Evolutionary conservation across 2,113 vertebrate genomes (phyloP).

Genomic region (Platichthys flesus): DNA sequence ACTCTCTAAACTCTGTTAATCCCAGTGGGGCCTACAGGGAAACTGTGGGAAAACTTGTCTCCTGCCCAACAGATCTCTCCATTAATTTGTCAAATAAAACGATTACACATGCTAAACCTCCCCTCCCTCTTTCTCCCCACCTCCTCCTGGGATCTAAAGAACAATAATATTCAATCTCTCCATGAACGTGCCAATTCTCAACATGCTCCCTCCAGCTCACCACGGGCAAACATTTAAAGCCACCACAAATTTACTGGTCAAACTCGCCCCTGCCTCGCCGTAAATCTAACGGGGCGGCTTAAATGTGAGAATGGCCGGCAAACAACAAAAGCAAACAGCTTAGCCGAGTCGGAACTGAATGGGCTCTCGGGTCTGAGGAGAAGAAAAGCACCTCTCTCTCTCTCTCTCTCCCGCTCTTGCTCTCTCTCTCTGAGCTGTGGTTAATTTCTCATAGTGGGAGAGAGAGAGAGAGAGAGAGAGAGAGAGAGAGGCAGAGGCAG

Average conservation of each 20-base stretch:
- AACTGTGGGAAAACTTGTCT: constrained; percentile 62
- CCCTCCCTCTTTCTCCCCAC: constrained; percentile 11
- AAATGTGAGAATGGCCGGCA: constrained; percentile 74
- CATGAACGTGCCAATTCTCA: constrained; percentile 60
- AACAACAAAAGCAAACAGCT: constrained; percentile 79
- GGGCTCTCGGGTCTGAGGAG: constrained; percentile 55
- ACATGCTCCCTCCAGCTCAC: constrained; percentile 67
- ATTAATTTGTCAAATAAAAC: constrained; percentile 76
- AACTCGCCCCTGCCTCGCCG: constrained; percentile 57
- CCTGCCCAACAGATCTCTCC: constrained; percentile 8
- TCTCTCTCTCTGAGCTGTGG: constrained; percentile 63
- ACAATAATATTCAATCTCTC: constrained; percentile 71
- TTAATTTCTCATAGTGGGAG: constrained; percentile 70
- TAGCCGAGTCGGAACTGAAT: constrained; percentile 66
- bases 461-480: constrained; percentile 40
- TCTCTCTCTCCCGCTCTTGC: constrained; percentile 46
- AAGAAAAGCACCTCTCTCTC: constrained; percentile 68
- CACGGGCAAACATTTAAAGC: constrained; percentile 72
- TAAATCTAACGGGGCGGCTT: constrained; percentile 73
- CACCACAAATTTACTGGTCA: constrained; percentile 79
- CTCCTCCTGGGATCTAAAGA: constrained; percentile 62
- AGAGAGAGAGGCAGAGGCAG: constrained; percentile 40
- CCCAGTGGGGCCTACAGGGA: constrained; percentile 33
- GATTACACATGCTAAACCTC: constrained; percentile 71
- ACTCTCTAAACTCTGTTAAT: constrained; percentile 35